phyloP scores from a whole-genome alignment of 2,797 vertebrate species.

The Apogon talboti region DNA sequence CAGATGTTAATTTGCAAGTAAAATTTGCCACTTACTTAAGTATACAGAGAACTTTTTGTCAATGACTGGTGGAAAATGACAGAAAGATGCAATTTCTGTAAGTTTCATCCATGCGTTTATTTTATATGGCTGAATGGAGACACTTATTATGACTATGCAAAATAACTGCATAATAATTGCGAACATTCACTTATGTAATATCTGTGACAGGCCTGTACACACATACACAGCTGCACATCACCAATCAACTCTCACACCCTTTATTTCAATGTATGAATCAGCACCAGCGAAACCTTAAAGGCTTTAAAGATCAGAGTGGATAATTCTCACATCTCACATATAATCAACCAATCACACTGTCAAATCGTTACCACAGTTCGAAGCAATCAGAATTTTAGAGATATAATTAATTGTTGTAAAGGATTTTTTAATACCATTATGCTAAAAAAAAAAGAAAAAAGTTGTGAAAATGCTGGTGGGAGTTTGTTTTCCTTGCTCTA shows the following conservation, averaged over 20 bases:
- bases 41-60: no score
- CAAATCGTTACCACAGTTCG: constrained; percentile 10
- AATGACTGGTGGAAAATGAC: no score
- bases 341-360: constrained; percentile 17
- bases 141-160: no score
- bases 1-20: no score
- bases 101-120: no score
- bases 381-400: constrained; percentile 10
- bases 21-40: no score
- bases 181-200: no score
- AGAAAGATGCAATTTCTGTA: no score
- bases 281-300: constrained; percentile 34
- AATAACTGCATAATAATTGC: no score
- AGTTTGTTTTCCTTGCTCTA: constrained; percentile 5
- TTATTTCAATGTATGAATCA: constrained; percentile 47
- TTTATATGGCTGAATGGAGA: no score
- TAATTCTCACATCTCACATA: background rate
- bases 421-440: background rate
- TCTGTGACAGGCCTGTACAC: background rate
- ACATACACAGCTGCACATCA: constrained; percentile 4
- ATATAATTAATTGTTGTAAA: background rate
- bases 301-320: constrained; percentile 5
- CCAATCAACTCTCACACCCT: constrained; percentile 43
- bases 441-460: no score
- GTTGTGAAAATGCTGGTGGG: background rate